A percentile compares a stretch with the other conserved stretches of the same genome.
phyloP scores from a whole-genome alignment of 2,888 invertebrate species.

The Parelbella ahira region DNA sequence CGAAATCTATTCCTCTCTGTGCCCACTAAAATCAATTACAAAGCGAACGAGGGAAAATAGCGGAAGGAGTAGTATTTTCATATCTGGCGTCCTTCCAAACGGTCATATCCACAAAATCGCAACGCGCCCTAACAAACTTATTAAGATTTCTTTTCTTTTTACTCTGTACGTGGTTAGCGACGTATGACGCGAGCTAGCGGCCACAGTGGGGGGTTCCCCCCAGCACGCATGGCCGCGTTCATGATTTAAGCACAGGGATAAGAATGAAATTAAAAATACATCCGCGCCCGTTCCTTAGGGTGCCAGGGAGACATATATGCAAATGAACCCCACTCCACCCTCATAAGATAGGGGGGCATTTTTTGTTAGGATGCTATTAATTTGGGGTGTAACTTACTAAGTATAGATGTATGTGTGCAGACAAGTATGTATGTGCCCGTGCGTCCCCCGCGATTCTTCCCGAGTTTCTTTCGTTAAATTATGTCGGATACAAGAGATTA shows the following conservation, averaged over 20 bases:
- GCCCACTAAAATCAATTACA: constrained; percentile 16
- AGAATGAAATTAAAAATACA: constrained; percentile 82
- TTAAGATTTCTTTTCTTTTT: constrained; percentile 81
- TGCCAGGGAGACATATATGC: constrained; percentile 79
- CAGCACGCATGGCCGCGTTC: constrained; percentile 80
- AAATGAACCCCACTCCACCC: constrained; percentile 67
- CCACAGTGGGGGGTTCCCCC: constrained; percentile 53
- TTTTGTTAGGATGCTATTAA: constrained; percentile 81
- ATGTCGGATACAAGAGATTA: constrained; percentile 66
- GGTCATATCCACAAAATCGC: constrained; percentile 46
- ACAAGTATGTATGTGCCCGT: constrained; percentile 47
- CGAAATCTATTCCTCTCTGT: constrained; percentile 1
- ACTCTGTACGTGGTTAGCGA: constrained; percentile 79
- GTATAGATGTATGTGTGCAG: constrained; percentile 53
- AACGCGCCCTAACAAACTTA: constrained; percentile 78
- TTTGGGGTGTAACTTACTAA: constrained; percentile 77
- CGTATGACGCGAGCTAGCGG: constrained; percentile 78
- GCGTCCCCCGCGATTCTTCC: constrained; percentile 42
- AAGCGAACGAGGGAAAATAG: constrained; percentile 13
- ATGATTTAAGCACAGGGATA: constrained; percentile 81
- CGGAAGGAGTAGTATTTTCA: constrained; percentile 9
- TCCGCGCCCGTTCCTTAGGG: constrained; percentile 75
- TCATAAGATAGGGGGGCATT: constrained; percentile 72
- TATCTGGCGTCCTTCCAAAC: constrained; percentile 17
- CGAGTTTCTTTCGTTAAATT: constrained; percentile 67